phyloP scores from a whole-genome alignment of 1,140 invertebrate species.

The Penaeus japonicus region DNA sequence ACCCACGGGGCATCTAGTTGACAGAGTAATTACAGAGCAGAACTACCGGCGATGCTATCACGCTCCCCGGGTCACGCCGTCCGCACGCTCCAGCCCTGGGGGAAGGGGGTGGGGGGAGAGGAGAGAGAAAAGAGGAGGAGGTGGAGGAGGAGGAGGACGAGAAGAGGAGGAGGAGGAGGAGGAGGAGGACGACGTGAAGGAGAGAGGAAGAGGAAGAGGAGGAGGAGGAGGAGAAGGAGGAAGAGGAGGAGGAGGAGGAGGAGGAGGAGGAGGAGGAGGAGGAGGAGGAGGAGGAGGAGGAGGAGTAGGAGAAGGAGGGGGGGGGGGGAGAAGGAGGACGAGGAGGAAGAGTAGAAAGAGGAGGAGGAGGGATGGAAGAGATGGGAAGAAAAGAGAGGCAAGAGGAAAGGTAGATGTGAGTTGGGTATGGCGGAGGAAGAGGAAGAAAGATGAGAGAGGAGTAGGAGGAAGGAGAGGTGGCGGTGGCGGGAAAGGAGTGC shows the following conservation, averaged over 20 bases:
- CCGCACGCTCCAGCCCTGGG: background rate
- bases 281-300: no score
- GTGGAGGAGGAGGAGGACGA: background rate
- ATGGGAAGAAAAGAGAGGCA: no score
- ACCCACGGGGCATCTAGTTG: background rate
- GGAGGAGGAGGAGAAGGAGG: background rate
- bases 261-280: background rate
- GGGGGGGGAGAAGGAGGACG: no score
- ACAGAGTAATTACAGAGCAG: constrained; percentile 14
- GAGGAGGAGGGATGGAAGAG: no score
- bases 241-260: background rate
- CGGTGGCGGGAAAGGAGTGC: no score
- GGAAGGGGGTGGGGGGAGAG: background rate
- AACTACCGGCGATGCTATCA: background rate
- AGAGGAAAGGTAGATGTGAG: no score
- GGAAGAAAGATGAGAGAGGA: no score
- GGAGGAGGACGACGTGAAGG: background rate
- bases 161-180: background rate
- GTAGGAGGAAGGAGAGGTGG: no score
- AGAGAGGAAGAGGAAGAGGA: background rate
- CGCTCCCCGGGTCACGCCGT: background rate
- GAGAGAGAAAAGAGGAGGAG: background rate
- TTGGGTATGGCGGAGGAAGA: no score
- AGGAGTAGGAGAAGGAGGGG: no score
- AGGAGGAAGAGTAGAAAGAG: no score